Evolutionary conservation across 2,888 invertebrate species (phyloP).

Genomic region (Chalcosyrphus nemorum): DNA sequence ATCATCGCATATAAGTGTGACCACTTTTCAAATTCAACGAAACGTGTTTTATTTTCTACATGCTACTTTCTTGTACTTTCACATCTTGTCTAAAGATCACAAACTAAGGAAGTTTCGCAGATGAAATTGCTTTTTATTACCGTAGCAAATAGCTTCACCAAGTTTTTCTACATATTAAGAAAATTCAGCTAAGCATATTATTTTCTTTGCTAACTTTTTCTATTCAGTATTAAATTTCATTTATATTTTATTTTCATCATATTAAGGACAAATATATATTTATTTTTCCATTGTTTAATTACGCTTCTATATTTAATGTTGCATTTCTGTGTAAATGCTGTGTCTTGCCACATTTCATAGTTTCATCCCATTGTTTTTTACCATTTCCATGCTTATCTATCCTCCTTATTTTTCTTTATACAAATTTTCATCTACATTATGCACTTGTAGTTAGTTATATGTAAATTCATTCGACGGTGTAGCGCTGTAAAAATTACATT

Average conservation of each 20-base stretch:
- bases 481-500: constrained; percentile 8
- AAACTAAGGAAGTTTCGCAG: no score
- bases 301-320: neutral
- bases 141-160: no score
- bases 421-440: neutral
- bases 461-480: neutral
- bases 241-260: no score
- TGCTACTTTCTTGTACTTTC: no score
- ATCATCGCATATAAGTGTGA: no score
- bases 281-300: neutral
- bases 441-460: constrained; percentile 13
- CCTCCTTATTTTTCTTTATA: neutral
- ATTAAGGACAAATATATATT: neutral
- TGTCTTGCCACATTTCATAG: neutral
- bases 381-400: neutral
- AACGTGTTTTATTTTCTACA: no score
- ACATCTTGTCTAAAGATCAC: no score
- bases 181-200: no score
- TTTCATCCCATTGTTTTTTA: neutral
- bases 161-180: no score
- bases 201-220: no score
- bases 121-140: no score
- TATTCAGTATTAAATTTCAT: neutral
- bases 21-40: no score
- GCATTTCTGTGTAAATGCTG: neutral